Evolutionary conservation across 2,888 invertebrate species (phyloP).

Genomic region (Stegana nigrithorax): DNA sequence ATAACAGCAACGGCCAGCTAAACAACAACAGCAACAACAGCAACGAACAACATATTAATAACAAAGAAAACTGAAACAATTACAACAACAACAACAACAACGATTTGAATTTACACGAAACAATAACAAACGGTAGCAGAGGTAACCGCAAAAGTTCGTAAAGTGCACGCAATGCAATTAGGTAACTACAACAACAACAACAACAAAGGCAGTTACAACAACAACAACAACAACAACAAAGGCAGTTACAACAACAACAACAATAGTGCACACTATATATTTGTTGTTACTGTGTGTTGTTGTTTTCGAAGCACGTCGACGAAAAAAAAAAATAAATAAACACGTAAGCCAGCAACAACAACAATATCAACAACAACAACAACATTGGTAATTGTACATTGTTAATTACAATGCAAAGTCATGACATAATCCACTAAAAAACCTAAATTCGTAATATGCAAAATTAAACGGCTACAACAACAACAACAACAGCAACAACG

Average conservation of each 20-base stretch:
- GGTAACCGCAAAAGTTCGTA: conserved; percentile 45
- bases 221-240: conserved; percentile 32
- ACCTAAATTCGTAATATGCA: no score
- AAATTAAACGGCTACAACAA: conserved; percentile 14
- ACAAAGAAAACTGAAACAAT: no score
- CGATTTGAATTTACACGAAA: no score
- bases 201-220: no score
- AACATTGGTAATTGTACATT: conserved; percentile 46
- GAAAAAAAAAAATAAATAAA: conserved; percentile 22
- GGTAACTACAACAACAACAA: conserved; percentile 30
- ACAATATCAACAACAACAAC: conserved; percentile 31
- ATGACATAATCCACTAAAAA: conserved; percentile 56
- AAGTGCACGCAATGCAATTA: conserved; percentile 38
- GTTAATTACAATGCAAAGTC: conserved; percentile 46
- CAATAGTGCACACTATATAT: no score
- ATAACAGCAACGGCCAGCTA: conserved; percentile 4
- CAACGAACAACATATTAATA: no score
- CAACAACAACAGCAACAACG: not conserved
- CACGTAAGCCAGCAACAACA: conserved; percentile 18
- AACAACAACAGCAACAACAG: conserved; percentile 30
- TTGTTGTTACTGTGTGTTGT: no score
- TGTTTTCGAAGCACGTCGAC: no score
- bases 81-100: conserved; percentile 28
- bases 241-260: conserved; percentile 40
- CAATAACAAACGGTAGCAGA: conserved; percentile 35